Base-by-base conservation (phyloP, 1,140 invertebrate species). In the Theocolax elegans region DNA sequence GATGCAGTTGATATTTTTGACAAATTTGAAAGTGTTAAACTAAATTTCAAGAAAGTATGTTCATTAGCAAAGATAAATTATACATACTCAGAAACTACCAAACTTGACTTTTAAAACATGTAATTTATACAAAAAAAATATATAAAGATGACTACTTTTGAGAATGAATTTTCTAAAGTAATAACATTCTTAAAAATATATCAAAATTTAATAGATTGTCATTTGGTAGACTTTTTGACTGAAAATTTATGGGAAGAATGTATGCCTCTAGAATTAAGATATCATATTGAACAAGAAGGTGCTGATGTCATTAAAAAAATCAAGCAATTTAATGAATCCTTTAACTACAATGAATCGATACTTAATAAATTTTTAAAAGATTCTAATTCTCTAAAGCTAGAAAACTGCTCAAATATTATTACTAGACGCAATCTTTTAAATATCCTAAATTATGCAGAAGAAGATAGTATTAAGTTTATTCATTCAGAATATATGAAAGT, bases 221-320 rank as follows among this genome's bases (percentile, higher is more conserved):
- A 95, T 81, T 90, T 94, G 86, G 92, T 94, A 3, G 91, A 94
- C 75, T 95, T 92, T 84, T 88, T 94, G n/a, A 92, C 89, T 0
- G 81, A 91, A n/a, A 81, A 89, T 31, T 88, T 91, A 54, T 95
- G 91, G 90, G 73, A 88, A 0, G 86, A 75, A 21, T 86, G 87
- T 69, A 74, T 94, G 25, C 89, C 92, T 1, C 63, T 75, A 17
- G 71, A 80, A 27, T 81, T 94, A 6, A 87, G 83, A 78, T 65
- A 75, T 10, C 87, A 92, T 74, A 72, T 92, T 9, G 78, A 88
- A 46, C 53, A 76, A 51, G 73, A 80, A 63, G 81, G 46, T 68
- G 31, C 2, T 4, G 40, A 46, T 46, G 35, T 74, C 51, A 53
- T 71, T 44, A 73, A 25, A 25, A 44, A 62, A 8, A 49, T 72